These are phyloP conservation scores for Rotaria magnacalcarata DNA, from an alignment of 2,888 invertebrate genomes.

Conservation along the genomic window DNA sequence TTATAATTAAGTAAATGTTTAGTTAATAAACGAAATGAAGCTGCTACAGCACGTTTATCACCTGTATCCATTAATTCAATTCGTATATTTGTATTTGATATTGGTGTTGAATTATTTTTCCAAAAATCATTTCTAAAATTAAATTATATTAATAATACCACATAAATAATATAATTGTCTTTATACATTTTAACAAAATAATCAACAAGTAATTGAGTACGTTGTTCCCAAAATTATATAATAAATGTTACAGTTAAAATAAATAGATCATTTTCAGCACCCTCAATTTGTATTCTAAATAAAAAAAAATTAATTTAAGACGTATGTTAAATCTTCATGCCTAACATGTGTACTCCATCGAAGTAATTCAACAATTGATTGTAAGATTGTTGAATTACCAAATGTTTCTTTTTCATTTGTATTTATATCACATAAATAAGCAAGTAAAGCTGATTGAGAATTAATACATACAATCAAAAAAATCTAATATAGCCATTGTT, in stretches of 20 bases:
- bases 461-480: not conserved
- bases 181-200: constrained; percentile 16
- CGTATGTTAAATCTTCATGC: no score
- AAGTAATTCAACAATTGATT: constrained; percentile 15
- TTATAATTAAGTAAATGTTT: constrained; percentile 17
- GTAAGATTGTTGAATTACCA: constrained; percentile 10
- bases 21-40: constrained; percentile 27
- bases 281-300: not conserved
- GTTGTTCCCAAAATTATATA: constrained; percentile 22
- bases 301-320: no score
- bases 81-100: not conserved
- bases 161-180: not conserved
- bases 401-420: not conserved
- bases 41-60: constrained; percentile 1
- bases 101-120: not conserved
- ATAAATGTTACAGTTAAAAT: constrained; percentile 26
- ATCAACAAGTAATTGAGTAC: constrained; percentile 5
- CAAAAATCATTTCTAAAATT: constrained; percentile 15
- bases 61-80: not conserved
- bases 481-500: not conserved
- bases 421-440: constrained; percentile 23
- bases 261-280: not conserved
- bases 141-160: not conserved
- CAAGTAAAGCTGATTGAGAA: constrained; percentile 7
- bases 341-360: constrained; percentile 28